phyloP scores from a whole-genome alignment of 1,140 invertebrate genomes.

The Heliconius melpomene region DNA sequence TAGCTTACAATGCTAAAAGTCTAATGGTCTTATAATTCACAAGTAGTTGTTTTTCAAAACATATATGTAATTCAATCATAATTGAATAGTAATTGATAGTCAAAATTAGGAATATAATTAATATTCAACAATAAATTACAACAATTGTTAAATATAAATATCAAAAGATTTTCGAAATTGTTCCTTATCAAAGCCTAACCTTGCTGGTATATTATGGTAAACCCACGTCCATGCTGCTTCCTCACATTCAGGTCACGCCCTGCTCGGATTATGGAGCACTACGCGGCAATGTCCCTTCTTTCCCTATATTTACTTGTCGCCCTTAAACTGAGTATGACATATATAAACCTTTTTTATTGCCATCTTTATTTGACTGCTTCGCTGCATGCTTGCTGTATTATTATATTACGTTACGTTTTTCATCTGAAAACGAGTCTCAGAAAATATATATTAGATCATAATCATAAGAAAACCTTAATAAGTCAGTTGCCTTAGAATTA shows the following conservation, averaged over 20 bases:
- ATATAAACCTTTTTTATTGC: constrained; percentile 17
- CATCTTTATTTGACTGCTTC: constrained; percentile 3
- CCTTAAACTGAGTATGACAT: constrained; percentile 23
- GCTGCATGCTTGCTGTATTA: background rate
- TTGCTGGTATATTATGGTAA: constrained; percentile 19
- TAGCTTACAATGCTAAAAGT: too few species aligned
- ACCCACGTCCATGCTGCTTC: constrained; percentile 34
- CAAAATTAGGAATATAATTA: too few species aligned
- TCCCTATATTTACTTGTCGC: constrained; percentile 31
- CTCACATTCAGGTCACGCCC: constrained; percentile 41
- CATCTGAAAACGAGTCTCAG: background rate
- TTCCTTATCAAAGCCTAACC: background rate
- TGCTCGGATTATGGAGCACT: constrained; percentile 36
- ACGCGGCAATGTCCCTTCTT: constrained; percentile 35
- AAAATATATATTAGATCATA: too few species aligned
- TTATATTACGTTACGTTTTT: background rate
- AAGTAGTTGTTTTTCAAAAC: too few species aligned
- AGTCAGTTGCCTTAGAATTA: too few species aligned
- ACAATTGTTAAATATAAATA: background rate
- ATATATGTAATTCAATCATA: too few species aligned
- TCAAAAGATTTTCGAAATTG: background rate
- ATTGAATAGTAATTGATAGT: too few species aligned
- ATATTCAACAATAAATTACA: background rate
- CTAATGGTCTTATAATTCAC: too few species aligned
- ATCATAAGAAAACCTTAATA: too few species aligned